Evolutionary conservation across 2,797 vertebrate species (phyloP), one percentile per base, ranked within the genome.

Genomic region (Tympanoctomys barrerae): DNA sequence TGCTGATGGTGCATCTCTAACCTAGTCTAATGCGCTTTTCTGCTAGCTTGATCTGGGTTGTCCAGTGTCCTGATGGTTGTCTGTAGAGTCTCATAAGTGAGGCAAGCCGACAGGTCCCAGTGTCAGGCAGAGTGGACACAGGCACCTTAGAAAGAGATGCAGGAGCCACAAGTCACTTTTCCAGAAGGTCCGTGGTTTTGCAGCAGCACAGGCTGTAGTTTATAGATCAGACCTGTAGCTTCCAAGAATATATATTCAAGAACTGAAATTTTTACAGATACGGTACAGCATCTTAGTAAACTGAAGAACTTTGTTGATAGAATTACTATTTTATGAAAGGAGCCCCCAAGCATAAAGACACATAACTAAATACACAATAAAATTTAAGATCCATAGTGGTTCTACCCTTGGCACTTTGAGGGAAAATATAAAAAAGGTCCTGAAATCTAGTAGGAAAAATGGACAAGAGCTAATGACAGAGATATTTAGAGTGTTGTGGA

Each of bases 281-380:
- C 4, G 57, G 62, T 57, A n/a, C 28, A 31, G 49, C 24, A 0
- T 77, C 66, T 89, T 80, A 46, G 21, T 81, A 79, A 86, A 22
- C 26, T 31, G 42, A 94, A 86, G 19, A 82, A 68, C 89, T 31
- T 66, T 88, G 10, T 85, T 94, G 36, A 16, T 39, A 89, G 79
- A 83, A 83, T 93, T 64, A 89, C 33, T 73, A 87, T 70, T 84
- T 33, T 5, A 36, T 31, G 39, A 52, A 80, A 5, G 28, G 5
- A 19, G 7, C 70, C 42, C 84, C 80, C 73, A 94, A 89, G 62
- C 78, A 59, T 36, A 84, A 95, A 93, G 19, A 90, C n/a, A 84
- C 0, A 83, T 33, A 36, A 96, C 88, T 91, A 66, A 95, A 33
- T 21, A 7, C 36, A 89, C 81, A 68, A 78, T 73, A 59, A 94